Evolutionary conservation across 2,888 invertebrate species (phyloP), one percentile per base, ranked within the genome.

Genomic region (Argyra leucocephala): DNA sequence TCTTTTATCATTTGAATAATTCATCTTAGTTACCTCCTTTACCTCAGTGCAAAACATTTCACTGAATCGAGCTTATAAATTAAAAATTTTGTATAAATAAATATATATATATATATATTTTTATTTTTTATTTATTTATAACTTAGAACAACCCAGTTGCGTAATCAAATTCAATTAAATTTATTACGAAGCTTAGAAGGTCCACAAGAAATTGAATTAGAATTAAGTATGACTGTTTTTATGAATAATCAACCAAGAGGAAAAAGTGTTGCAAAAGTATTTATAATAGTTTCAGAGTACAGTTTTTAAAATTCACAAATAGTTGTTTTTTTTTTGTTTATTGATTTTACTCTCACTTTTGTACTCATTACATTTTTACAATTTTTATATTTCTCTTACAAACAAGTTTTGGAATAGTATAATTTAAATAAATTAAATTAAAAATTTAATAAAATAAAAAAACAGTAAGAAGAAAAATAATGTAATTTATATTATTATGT

Each of bases 201-300:
- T 0, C 95, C 96, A 0, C 96, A 96, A 76, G 94, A 94, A 73
- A 88, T 96, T 70, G 91, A 94, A 72, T 79, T 96, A 37, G 89
- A 93, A 72, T 82, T 96, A 31, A 87, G 86, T 69, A 94, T 96
- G 93, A 89, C 91, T 66, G 82, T 94, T 2, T 90, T 87, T 76
- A 86, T 85, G 67, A 83, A 85, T 62, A 85, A 87, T 5, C 83
- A 84, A 63, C 91, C 90, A 69, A 87, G 88, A 9, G 94, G 93
- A 0, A 89, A 87, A 60, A 93, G 91, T 15, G 85, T 95, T 0
- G 93, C 94, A 0, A 92, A 90, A 76, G 83, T 96, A 63, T 87
- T 88, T 72, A 88, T 96, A 63, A 88, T 87, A 74, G 93, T 96
- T 5, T 92, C 94, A 0, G 88, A 91, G 75, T 90, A 89, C 74